These are phyloP conservation scores for Orthosia cruda DNA, from an alignment of 2,888 invertebrate species.

Conservation along the genomic window DNA sequence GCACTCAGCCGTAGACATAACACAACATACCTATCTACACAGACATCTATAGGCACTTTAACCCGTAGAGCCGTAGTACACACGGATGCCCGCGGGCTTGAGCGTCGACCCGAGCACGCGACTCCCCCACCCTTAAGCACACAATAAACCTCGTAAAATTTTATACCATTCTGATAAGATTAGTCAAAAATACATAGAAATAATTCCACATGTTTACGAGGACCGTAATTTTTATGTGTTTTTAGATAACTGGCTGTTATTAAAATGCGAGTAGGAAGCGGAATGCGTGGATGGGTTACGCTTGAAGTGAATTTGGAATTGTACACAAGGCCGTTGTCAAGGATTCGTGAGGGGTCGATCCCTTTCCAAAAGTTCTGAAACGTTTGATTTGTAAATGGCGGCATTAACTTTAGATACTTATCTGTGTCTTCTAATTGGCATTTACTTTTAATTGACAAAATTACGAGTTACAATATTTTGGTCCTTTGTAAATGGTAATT, in stretches of 20 bases:
- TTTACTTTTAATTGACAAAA: constrained; percentile 7
- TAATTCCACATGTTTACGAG: constrained; percentile 62
- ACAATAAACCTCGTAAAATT: constrained; percentile 43
- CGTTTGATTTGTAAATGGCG: constrained; percentile 3
- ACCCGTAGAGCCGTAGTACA: background rate
- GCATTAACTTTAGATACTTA: background rate
- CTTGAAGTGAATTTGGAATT: constrained; percentile 22
- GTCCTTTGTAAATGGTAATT: background rate
- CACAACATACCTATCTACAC: constrained; percentile 8
- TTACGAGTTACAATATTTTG: background rate
- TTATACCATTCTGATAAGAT: constrained; percentile 62
- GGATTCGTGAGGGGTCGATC: constrained; percentile 15
- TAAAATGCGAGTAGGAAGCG: constrained; percentile 23
- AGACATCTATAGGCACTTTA: background rate
- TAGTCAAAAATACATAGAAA: constrained; percentile 57
- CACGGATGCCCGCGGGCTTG: constrained; percentile 9
- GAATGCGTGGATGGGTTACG: constrained; percentile 36
- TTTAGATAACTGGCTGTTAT: constrained; percentile 34
- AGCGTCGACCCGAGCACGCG: constrained; percentile 26
- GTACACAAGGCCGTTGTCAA: constrained; percentile 37
- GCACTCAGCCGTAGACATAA: constrained; percentile 11
- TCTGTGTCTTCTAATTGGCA: constrained; percentile 12
- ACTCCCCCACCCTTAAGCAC: constrained; percentile 39
- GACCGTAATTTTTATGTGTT: constrained; percentile 46
- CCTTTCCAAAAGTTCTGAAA: constrained; percentile 10